Evolutionary conservation across 2,888 invertebrate genomes (phyloP).

Genomic region (Phragmatobia fuliginosa): DNA sequence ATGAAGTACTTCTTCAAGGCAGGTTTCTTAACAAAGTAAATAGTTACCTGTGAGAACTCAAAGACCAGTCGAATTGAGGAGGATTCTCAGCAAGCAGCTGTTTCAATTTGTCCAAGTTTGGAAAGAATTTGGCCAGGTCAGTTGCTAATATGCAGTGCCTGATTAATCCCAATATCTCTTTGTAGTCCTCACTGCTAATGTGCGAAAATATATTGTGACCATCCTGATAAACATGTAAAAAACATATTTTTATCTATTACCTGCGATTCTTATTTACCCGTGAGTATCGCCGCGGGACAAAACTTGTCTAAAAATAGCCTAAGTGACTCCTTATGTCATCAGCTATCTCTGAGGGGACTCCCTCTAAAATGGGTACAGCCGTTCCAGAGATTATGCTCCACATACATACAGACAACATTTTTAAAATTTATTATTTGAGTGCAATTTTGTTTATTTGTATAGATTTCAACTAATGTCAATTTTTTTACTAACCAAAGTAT

Average conservation of each 20-base stretch:
- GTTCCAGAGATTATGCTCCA: no score
- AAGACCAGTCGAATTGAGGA: slow-evolving; percentile 88
- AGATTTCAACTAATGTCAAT: no score
- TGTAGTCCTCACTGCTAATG: slow-evolving; percentile 90
- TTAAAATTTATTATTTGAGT: no score
- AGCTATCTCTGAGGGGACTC: no score
- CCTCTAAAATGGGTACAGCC: no score
- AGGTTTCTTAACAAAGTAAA: neutral
- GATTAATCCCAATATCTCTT: slow-evolving; percentile 91
- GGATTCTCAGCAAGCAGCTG: slow-evolving; percentile 84
- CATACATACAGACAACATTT: no score
- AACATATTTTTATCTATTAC: no score
- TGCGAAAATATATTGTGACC: slow-evolving; percentile 94
- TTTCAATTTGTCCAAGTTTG: slow-evolving; percentile 87
- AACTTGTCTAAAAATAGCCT: no score
- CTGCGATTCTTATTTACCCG: no score
- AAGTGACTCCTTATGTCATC: no score
- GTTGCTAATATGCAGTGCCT: slow-evolving; percentile 95
- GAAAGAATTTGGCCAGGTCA: slow-evolving; percentile 93
- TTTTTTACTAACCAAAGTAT: neutral
- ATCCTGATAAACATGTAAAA: slow-evolving; percentile 85
- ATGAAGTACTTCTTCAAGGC: neutral
- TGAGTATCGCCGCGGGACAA: no score
- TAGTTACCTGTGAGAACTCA: slow-evolving; percentile 86
- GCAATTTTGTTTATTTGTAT: no score